phyloP scores from a whole-genome alignment of 2,888 invertebrate species.

The Thymelicus lineola region DNA sequence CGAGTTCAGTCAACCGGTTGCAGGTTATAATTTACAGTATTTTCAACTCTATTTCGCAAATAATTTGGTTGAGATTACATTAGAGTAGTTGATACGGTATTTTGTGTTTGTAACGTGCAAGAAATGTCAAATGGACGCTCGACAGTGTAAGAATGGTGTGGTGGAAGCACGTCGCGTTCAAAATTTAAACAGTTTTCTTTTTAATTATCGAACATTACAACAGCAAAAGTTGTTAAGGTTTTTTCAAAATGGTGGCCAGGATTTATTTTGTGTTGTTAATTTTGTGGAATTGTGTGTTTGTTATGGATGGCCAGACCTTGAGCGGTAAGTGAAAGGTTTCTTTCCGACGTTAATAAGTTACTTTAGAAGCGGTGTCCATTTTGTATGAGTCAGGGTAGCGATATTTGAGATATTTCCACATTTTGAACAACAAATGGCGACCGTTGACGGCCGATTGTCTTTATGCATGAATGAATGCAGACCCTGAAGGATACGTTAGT shows the following conservation, averaged over 20 bases:
- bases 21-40: slow-evolving; percentile 14
- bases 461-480: neutral
- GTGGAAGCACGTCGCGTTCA: slow-evolving; percentile 53
- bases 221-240: slow-evolving; percentile 35
- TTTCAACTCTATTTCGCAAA: neutral
- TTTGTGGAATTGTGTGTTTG: slow-evolving; percentile 54
- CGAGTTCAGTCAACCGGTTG: slow-evolving; percentile 50
- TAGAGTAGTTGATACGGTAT: slow-evolving; percentile 43
- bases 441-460: neutral
- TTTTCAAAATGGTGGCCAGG: slow-evolving; percentile 57
- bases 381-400: slow-evolving; percentile 11
- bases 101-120: slow-evolving; percentile 46
- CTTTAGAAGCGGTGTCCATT: slow-evolving; percentile 7
- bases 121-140: slow-evolving; percentile 55
- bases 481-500: too few species aligned
- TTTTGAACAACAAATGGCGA: slow-evolving; percentile 1
- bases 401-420: neutral
- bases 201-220: slow-evolving; percentile 8
- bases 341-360: slow-evolving; percentile 45
- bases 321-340: slow-evolving; percentile 78
- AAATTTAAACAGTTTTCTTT: slow-evolving; percentile 49
- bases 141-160: slow-evolving; percentile 56
- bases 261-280: slow-evolving; percentile 57
- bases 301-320: slow-evolving; percentile 73
- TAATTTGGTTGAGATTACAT: slow-evolving; percentile 41